These are phyloP conservation scores for Parauchenoglanis ngamensis DNA, from an alignment of 2,797 vertebrate genomes.

Conservation along the genomic window DNA sequence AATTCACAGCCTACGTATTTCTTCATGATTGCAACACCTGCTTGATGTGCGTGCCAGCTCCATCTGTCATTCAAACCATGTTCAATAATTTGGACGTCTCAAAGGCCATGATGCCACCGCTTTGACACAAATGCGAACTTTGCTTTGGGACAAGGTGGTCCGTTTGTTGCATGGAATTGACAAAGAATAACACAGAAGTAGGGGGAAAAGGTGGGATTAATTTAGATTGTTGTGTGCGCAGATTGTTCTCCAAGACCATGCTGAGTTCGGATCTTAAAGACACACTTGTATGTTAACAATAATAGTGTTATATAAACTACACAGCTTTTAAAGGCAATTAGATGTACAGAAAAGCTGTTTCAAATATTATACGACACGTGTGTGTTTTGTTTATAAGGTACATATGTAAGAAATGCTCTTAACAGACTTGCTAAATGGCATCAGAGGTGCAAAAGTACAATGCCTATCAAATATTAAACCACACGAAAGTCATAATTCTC, in stretches of 20 bases:
- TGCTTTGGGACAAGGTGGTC: conserved; percentile 55
- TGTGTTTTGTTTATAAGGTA: neutral
- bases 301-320: neutral
- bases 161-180: neutral
- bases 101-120: conserved; percentile 69
- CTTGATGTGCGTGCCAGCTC: conserved; percentile 75
- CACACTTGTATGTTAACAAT: neutral
- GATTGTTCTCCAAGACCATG: neutral
- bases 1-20: conserved; percentile 77
- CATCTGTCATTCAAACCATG: conserved; percentile 74
- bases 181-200: neutral
- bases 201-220: neutral
- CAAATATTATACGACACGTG: neutral
- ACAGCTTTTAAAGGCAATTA: neutral
- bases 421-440: neutral
- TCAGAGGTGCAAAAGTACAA: neutral
- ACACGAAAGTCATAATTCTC: neutral
- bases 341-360: neutral
- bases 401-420: neutral
- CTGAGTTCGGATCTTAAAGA: neutral
- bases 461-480: neutral
- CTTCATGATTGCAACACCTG: conserved; percentile 83
- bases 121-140: conserved; percentile 63
- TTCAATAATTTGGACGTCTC: conserved; percentile 78
- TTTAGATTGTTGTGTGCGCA: neutral